A percentile compares a stretch with the other conserved stretches of the same genome.
Evolutionary conservation across 2,113 vertebrate genomes (phyloP).

Genomic region (Albula goreensis): DNA sequence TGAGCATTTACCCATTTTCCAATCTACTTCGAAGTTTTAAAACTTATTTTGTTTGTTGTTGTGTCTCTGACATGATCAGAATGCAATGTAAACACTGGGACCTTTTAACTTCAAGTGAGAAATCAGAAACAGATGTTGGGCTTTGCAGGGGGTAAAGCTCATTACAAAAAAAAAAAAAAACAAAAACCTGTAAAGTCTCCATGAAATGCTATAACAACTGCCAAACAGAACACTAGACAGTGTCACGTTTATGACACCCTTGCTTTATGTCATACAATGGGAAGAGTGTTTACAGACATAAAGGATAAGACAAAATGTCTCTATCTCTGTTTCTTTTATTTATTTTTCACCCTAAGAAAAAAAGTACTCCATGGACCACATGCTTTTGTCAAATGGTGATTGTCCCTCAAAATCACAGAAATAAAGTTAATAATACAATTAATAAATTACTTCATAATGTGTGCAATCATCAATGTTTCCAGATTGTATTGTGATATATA

Average conservation of each 20-base stretch:
- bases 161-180: conserved; percentile 33
- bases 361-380: no score
- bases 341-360: background rate
- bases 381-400: no score
- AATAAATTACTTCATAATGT: no score
- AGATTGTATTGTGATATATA: conserved; percentile 30
- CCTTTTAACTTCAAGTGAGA: conserved; percentile 44
- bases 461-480: no score
- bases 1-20: conserved; percentile 49
- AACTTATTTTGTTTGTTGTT: conserved; percentile 45
- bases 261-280: conserved; percentile 7
- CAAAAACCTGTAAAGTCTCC: conserved; percentile 53
- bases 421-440: no score
- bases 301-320: conserved; percentile 1
- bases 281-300: conserved; percentile 26
- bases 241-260: conserved; percentile 14
- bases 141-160: conserved; percentile 41
- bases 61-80: conserved; percentile 56
- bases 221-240: conserved; percentile 12
- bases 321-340: background rate
- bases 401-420: no score
- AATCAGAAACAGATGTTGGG: conserved; percentile 64
- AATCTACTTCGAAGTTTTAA: conserved; percentile 7
- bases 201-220: conserved; percentile 41
- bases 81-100: conserved; percentile 59